These are phyloP conservation scores for Clamator glandarius DNA, from an alignment of 2,797 vertebrate species.

Conservation along the genomic window DNA sequence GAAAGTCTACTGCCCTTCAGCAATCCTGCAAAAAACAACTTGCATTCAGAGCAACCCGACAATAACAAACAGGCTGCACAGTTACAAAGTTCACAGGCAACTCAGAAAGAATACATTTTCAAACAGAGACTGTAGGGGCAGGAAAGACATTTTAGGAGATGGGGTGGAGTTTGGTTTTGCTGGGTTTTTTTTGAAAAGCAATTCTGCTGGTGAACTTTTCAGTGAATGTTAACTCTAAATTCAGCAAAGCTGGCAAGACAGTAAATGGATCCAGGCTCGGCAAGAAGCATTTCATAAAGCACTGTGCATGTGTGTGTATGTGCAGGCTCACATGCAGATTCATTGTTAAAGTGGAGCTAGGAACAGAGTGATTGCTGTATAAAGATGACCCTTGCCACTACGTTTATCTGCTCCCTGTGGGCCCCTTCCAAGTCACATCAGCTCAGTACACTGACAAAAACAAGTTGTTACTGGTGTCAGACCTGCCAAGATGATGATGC, in stretches of 20 bases:
- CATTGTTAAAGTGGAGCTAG: background rate
- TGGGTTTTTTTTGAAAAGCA: background rate
- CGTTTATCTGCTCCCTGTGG: slow-evolving; percentile 15
- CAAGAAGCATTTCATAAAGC: background rate
- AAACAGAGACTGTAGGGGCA: slow-evolving; percentile 9
- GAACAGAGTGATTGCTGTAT: background rate
- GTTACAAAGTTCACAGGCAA: slow-evolving; percentile 6
- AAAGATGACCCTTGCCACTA: slow-evolving; percentile 4
- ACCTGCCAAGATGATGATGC: slow-evolving; percentile 32
- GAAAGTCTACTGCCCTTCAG: slow-evolving; percentile 7
- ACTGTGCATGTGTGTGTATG: background rate
- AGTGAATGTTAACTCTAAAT: background rate
- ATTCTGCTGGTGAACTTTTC: slow-evolving; percentile 11
- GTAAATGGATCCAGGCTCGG: background rate
- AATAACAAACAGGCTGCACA: background rate
- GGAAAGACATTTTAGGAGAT: slow-evolving; percentile 6
- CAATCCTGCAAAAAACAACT: background rate
- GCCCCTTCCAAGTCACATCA: slow-evolving; percentile 29
- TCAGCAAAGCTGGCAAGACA: background rate
- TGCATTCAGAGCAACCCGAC: background rate
- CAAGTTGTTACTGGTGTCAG: slow-evolving; percentile 58
- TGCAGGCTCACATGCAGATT: background rate
- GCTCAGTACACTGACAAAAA: slow-evolving; percentile 49
- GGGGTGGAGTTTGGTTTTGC: too few relatives aligned
- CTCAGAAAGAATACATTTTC: slow-evolving; percentile 16